Conservation (phyloP, 2,888 invertebrate genomes). For the Uropetala carovei region DNA sequence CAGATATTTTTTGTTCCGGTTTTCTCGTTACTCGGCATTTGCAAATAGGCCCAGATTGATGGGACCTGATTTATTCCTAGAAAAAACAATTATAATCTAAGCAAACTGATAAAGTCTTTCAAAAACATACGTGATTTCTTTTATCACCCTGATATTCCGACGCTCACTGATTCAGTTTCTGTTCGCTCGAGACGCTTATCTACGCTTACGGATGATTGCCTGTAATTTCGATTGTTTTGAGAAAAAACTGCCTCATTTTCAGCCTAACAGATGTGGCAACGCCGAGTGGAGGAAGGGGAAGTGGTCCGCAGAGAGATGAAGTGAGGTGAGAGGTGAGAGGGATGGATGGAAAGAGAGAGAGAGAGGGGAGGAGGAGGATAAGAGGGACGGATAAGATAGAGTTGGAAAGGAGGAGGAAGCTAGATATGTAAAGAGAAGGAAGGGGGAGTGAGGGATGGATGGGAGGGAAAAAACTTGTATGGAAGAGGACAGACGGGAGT, state of each 20-base stretch:
- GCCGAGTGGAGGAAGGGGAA: constrained; percentile 3
- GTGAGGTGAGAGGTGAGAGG: constrained; percentile 2
- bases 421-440: not conserved
- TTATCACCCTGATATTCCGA: too few relatives aligned
- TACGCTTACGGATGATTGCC: not conserved
- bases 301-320: constrained; percentile 2
- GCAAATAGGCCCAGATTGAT: too few relatives aligned
- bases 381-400: not conserved
- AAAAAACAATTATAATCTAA: too few relatives aligned
- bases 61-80: too few relatives aligned
- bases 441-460: not conserved
- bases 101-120: too few relatives aligned
- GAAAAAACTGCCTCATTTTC: not conserved
- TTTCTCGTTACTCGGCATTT: too few relatives aligned
- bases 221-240: not conserved
- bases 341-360: not conserved
- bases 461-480: not conserved
- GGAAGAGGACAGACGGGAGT: not conserved
- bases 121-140: too few relatives aligned
- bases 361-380: not conserved
- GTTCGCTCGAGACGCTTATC: too few relatives aligned
- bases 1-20: too few relatives aligned
- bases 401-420: not conserved
- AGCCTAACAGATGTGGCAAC: not conserved
- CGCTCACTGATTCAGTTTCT: too few relatives aligned